Evolutionary conservation across 2,113 vertebrate species (phyloP).

Genomic region (Arizona elegans): DNA sequence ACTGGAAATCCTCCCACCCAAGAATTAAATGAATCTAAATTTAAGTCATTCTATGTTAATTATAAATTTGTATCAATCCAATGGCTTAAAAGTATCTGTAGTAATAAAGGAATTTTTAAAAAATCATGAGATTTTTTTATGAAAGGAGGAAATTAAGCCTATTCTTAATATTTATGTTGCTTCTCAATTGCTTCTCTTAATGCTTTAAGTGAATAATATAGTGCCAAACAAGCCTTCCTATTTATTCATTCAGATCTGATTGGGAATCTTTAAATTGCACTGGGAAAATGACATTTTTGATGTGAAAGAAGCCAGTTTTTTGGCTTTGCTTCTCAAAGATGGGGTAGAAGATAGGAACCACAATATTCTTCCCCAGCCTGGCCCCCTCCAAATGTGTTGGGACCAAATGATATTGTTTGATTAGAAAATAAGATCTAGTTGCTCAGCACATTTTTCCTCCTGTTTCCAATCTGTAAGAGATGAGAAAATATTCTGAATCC

Average conservation of each 20-base stretch:
- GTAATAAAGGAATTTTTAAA: neutral
- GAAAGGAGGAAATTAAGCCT: neutral
- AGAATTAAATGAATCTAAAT: neutral
- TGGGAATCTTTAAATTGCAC: neutral
- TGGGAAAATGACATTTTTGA: neutral
- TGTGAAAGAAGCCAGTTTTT: neutral
- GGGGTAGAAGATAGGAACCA: neutral
- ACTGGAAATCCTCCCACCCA: too few species aligned
- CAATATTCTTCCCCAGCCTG: neutral
- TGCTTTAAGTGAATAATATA: neutral
- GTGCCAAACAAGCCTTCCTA: neutral
- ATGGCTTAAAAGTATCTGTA: neutral
- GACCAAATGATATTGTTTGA: neutral
- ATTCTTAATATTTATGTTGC: neutral
- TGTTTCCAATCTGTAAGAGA: neutral
- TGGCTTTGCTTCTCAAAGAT: neutral
- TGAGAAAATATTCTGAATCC: neutral
- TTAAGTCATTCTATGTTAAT: neutral
- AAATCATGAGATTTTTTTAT: neutral
- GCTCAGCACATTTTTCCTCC: neutral
- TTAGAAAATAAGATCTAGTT: neutral
- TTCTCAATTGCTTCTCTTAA: neutral
- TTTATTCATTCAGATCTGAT: neutral
- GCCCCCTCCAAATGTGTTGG: neutral
- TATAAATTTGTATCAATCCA: neutral